These are phyloP conservation scores for Lordiphosa clarofinis DNA, from an alignment of 1,140 invertebrate genomes.

Conservation along the genomic window DNA sequence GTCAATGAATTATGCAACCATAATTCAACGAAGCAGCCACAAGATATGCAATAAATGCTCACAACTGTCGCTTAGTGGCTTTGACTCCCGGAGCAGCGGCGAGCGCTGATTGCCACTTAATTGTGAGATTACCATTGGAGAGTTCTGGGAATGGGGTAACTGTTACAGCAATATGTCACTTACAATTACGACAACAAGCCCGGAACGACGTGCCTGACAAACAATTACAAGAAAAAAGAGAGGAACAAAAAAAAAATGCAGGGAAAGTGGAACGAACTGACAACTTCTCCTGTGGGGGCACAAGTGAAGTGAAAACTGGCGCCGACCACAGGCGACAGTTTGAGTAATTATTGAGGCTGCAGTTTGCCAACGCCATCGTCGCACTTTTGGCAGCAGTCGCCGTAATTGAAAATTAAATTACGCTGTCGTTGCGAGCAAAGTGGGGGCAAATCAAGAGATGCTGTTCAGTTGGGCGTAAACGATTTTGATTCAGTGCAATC, in stretches of 20 bases:
- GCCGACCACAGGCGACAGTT: conserved; percentile 65
- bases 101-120: conserved; percentile 60
- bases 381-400: conserved; percentile 55
- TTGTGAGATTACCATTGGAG: conserved; percentile 28
- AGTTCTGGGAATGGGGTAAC: background rate
- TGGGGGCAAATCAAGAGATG: conserved; percentile 29
- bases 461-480: conserved; percentile 53
- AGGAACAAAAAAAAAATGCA: conserved; percentile 1
- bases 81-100: background rate
- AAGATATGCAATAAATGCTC: conserved; percentile 38
- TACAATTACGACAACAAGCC: conserved; percentile 56
- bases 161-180: conserved; percentile 60
- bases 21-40: conserved; percentile 51
- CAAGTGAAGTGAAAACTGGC: conserved; percentile 15
- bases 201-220: conserved; percentile 63
- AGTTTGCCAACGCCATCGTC: conserved; percentile 46
- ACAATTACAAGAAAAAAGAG: conserved; percentile 48
- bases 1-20: conserved; percentile 70
- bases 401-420: conserved; percentile 77
- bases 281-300: conserved; percentile 1
- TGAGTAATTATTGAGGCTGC: conserved; percentile 74
- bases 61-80: conserved; percentile 29
- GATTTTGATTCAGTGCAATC: conserved; percentile 52
- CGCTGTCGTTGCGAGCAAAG: conserved; percentile 10
- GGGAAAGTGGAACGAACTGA: conserved; percentile 34